These are phyloP conservation scores for Microcebus lehilahytsara DNA, from an alignment of 2,113 vertebrate species.

Conservation along the genomic window DNA sequence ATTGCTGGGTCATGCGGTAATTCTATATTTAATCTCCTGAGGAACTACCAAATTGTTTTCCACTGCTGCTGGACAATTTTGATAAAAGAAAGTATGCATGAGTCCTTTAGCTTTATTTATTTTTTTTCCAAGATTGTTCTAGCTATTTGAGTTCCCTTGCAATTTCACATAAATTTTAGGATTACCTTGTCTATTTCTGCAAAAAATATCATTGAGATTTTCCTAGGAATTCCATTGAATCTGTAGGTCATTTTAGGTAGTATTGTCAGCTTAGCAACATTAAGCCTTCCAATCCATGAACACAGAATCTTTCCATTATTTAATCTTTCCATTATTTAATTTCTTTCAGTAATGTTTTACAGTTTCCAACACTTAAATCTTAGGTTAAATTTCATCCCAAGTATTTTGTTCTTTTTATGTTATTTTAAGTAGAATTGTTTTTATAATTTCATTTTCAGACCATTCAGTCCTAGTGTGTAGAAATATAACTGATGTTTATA, in stretches of 20 bases:
- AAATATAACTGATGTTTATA: constrained; percentile 1
- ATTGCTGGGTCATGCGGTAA: neutral
- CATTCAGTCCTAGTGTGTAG: neutral
- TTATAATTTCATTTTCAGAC: constrained; percentile 7
- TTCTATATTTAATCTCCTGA: neutral
- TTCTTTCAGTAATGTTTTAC: neutral
- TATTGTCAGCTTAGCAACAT: neutral
- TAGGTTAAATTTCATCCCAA: constrained; percentile 13
- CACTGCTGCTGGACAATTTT: neutral
- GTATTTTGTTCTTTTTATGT: neutral
- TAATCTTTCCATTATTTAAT: neutral
- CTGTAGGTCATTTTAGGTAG: neutral
- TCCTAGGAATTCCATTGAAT: neutral
- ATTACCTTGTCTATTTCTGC: neutral
- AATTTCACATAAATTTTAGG: neutral
- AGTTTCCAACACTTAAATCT: neutral
- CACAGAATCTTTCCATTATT: neutral
- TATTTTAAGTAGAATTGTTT: neutral
- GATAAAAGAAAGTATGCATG: neutral
- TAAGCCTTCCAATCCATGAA: neutral
- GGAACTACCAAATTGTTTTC: neutral
- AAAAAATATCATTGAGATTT: neutral
- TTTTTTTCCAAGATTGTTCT: neutral
- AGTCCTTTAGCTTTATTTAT: neutral
- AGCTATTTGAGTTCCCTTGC: neutral